Percentiles rank a stretch among this genome's conserved stretches.
phyloP scores from a whole-genome alignment of 2,113 vertebrate species.

The Orthonyx spaldingii region DNA sequence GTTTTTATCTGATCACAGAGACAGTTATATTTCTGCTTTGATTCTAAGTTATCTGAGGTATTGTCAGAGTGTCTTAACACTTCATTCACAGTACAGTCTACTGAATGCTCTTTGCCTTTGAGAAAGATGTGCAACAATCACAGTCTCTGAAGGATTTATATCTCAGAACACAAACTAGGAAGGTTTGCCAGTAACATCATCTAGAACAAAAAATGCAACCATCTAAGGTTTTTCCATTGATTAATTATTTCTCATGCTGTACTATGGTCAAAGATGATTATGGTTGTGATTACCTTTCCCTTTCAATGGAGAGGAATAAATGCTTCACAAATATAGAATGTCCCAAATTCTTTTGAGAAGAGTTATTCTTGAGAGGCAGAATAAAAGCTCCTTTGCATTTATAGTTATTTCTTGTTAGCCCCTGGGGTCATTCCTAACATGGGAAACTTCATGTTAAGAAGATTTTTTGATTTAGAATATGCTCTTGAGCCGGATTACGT shows the following conservation, averaged over 20 bases:
- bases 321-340: neutral
- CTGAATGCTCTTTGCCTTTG: neutral
- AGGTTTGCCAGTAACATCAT: neutral
- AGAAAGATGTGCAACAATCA: neutral
- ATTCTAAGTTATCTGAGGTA: neutral
- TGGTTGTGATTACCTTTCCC: neutral
- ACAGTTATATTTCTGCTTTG: conserved; percentile 1
- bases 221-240: neutral
- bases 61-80: neutral
- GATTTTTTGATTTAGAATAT: neutral
- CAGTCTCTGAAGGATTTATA: neutral
- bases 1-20: neutral
- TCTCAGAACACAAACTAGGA: neutral
- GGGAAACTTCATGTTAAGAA: neutral
- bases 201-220: neutral
- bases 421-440: neutral
- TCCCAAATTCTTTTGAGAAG: neutral
- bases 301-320: neutral
- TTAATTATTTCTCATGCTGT: neutral
- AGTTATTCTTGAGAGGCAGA: neutral
- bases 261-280: neutral
- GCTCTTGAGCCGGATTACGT: neutral
- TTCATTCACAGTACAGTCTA: neutral
- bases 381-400: neutral
- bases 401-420: neutral